Evolutionary conservation across 2,888 invertebrate species (phyloP), one percentile per base, ranked within the genome.

Genomic region (Pseudococcus longispinus): DNA sequence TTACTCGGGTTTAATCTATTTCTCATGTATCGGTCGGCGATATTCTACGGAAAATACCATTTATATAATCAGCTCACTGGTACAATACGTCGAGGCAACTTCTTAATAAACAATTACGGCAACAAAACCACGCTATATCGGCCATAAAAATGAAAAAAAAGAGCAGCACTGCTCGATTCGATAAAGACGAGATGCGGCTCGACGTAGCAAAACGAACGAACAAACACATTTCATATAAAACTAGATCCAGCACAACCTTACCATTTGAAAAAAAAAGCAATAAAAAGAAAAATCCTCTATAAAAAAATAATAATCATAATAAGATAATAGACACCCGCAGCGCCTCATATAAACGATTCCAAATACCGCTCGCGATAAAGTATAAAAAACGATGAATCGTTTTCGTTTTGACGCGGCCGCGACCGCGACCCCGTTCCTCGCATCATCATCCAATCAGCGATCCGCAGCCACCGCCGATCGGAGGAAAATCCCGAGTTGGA

Each of bases 241-340:
- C 37, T 80, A 80, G 77, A 37, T 29, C 26, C 37, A 37, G 37
- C 9, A 37, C 20, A 42, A 37, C 20, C 77, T 29, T 37, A 37
- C 42, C 8, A 37, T 5, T 37, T 9, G 37, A 37, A 37, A 37
- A 20, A 80, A 80, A 80, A 80, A 42, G 77, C n/a, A 80, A 80
- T 80, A 80, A 80, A 80, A 74, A 29, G 29, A 74, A 37, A 42
- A 37, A 80, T 80, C 77, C 20, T 80, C 77, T 80, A 80, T 80
- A 80, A 80, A 80, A 77, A 80, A 80, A 80, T 80, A 80, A 80
- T 80, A 80, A 80, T 80, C 77, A 80, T 80, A 80, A 80, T 80
- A 80, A 80, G 77, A 80, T 80, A 80, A 80, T 80, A 80, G 77
- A 37, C 77, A 80, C 77, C 77, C 77, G 77, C 77, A 80, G 77